phyloP scores from a whole-genome alignment of 2,797 vertebrate genomes.

The Pseudochromis fuscus region DNA sequence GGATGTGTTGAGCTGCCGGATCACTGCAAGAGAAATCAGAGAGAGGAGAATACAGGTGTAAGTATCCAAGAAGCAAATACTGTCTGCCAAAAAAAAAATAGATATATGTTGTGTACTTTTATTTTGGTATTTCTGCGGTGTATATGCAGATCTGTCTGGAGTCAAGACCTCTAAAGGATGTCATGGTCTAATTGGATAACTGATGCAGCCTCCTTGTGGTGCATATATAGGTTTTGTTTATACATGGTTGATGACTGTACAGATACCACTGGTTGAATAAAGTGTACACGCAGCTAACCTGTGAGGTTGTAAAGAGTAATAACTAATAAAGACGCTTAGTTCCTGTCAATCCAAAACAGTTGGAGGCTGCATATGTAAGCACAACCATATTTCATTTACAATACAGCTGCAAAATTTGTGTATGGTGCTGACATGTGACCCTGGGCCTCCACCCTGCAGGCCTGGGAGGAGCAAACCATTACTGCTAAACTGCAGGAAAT shows the following conservation, averaged over 20 bases:
- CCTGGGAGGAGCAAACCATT: slow-evolving; percentile 43
- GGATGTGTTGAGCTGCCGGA: slow-evolving; percentile 95
- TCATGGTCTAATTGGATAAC: no score
- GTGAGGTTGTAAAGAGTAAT: slow-evolving; percentile 8
- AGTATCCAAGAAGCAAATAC: background rate
- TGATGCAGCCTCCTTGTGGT: background rate
- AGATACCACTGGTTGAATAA: background rate
- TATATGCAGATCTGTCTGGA: background rate
- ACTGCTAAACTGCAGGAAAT: slow-evolving; percentile 62
- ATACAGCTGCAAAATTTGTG: slow-evolving; percentile 41
- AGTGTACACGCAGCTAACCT: background rate
- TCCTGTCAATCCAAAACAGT: background rate
- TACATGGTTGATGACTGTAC: background rate
- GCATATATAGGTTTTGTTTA: background rate
- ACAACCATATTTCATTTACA: slow-evolving; percentile 10
- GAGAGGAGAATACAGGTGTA: background rate
- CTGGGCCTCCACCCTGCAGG: slow-evolving; percentile 44
- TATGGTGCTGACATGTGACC: slow-evolving; percentile 38
- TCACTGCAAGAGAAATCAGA: slow-evolving; percentile 68
- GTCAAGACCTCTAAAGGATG: no score
- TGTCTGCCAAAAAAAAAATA: background rate
- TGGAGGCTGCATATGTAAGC: background rate
- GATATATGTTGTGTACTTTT: background rate
- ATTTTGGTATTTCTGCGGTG: background rate
- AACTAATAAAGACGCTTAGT: background rate